Evolutionary conservation across 1,140 invertebrate species (phyloP).

Genomic region (Solenopsis invicta): DNA sequence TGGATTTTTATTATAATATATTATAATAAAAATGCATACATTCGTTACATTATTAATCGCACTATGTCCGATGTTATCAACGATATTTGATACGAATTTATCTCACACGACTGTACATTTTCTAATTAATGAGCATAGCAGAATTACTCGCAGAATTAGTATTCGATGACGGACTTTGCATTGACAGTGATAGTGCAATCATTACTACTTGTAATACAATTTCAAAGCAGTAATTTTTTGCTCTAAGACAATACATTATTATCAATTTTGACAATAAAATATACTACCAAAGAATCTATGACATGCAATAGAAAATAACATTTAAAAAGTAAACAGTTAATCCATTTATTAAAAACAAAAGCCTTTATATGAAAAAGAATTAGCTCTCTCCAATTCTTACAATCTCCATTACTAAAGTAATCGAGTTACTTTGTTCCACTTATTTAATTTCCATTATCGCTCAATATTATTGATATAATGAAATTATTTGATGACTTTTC

Average conservation of each 20-base stretch:
- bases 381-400: background rate
- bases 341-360: background rate
- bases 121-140: constrained; percentile 25
- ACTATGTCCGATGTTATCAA: no score
- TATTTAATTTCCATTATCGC: background rate
- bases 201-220: background rate
- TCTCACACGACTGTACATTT: background rate
- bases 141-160: background rate
- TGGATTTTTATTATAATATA: no score
- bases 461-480: background rate
- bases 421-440: background rate
- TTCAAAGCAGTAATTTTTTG: background rate
- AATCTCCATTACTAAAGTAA: background rate
- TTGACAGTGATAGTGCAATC: background rate
- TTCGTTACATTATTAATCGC: constrained; percentile 33
- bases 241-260: background rate
- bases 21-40: constrained; percentile 26
- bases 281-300: background rate
- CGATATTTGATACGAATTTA: background rate
- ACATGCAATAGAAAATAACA: background rate
- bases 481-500: constrained; percentile 11
- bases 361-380: background rate
- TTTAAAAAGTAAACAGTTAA: constrained; percentile 18
- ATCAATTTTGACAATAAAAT: background rate
- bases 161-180: background rate